Evolutionary conservation across 2,797 vertebrate genomes (phyloP), one percentile per base, ranked within the genome.

Genomic region (Acropternis orthonyx): DNA sequence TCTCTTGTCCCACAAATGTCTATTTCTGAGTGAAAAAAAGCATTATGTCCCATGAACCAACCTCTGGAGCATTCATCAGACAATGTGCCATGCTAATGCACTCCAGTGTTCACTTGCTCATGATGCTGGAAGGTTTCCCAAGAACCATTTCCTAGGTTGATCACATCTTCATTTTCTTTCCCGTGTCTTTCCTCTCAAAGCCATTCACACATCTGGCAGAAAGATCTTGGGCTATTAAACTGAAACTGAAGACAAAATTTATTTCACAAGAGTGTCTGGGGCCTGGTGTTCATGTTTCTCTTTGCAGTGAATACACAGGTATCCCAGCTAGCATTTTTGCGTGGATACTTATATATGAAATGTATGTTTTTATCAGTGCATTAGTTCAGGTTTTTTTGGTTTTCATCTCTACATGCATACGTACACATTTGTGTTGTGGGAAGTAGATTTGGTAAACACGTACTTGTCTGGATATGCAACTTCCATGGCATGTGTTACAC

Each of bases 81-180:
- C 48, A 28, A 52, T 4, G 24, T 4, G 12, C 73, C 1, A 6
- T 52, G 41, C 74, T 96, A 95, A 94, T 90, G 88, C 13, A 2
- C 37, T 93, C 69, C 55, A 59, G 69, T 55, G 44, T 77, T 96
- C 5, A 0, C 92, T 88, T 95, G 77, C 83, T 92, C 46, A 77
- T 2, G 11, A 39, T 7, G 17, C 82, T 96, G 96, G 95, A 96
- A 92, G 7, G 8, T 46, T 96, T 93, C 93, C 92, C 77, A 87
- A 87, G 65, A 96, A 58, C 67, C 51, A 92, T 97, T 96, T 95
- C 85, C 94, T 96, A 92, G 49, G 67, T 65, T 95, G 88, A 88
- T 93, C 89, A 84, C 77, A 89, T 95, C 89, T 94, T 92, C 77
- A 68, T 94, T 95, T 96, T 82, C 90, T 72, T 92, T 93, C 83